Evolutionary conservation across 2,797 vertebrate genomes (phyloP).

Genomic region (Pangasius krempfi): DNA sequence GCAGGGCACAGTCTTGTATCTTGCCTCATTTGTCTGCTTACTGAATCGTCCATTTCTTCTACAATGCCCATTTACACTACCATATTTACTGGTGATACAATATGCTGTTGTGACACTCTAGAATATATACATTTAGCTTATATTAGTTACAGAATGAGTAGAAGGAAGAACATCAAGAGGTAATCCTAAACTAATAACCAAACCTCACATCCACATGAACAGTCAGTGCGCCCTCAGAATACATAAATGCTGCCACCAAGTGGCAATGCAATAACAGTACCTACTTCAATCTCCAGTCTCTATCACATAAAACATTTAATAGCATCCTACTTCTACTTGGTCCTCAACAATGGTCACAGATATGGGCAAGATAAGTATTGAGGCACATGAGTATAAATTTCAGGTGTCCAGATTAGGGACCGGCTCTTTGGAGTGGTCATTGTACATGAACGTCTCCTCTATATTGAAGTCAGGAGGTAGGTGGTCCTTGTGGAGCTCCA

Average conservation of each 20-base stretch:
- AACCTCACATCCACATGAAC: slow-evolving; percentile 17
- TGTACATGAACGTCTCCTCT: slow-evolving; percentile 99
- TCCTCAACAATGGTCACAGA: slow-evolving; percentile 19
- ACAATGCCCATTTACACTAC: neutral
- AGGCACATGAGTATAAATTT: slow-evolving; percentile 57
- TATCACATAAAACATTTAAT: slow-evolving; percentile 45
- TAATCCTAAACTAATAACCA: slow-evolving; percentile 48
- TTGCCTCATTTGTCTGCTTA: neutral
- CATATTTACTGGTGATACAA: neutral
- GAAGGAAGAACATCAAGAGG: slow-evolving; percentile 45
- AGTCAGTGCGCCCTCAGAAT: slow-evolving; percentile 8
- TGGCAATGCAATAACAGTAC: slow-evolving; percentile 53
- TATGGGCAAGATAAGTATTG: slow-evolving; percentile 14
- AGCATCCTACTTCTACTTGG: slow-evolving; percentile 49
- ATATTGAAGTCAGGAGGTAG: slow-evolving; percentile 94
- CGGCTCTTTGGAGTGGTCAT: slow-evolving; percentile 94
- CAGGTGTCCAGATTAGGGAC: slow-evolving; percentile 84
- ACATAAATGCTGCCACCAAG: slow-evolving; percentile 58
- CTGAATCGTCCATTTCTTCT: neutral
- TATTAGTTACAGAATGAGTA: slow-evolving; percentile 40
- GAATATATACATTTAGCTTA: slow-evolving; percentile 49
- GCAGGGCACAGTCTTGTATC: neutral
- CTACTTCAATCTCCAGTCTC: slow-evolving; percentile 18
- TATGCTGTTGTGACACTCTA: slow-evolving; percentile 24
- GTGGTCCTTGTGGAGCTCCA: slow-evolving; percentile 93